Percentiles rank a stretch among this genome's conserved stretches.
Evolutionary conservation across 2,888 invertebrate species (phyloP).

Genomic region (Ornithoptera alexandrae): DNA sequence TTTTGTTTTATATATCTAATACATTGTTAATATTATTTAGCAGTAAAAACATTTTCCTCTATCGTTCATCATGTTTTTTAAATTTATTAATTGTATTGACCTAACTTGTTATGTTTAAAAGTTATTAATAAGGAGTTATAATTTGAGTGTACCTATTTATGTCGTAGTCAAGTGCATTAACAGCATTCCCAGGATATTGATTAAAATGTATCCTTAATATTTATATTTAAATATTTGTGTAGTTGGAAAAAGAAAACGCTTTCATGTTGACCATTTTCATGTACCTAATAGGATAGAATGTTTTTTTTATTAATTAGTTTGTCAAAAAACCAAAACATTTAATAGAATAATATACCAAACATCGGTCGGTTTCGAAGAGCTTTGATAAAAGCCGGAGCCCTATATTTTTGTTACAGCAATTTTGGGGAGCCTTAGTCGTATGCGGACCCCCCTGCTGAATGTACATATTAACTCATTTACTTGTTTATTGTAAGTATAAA

Average conservation of each 20-base stretch:
- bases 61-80: not conserved
- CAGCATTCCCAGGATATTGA: no score
- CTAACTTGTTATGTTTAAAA: not conserved
- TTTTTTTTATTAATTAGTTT: not conserved
- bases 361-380: conserved; percentile 44
- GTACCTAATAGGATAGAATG: not conserved
- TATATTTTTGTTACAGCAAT: conserved; percentile 76
- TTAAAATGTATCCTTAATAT: no score
- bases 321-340: not conserved
- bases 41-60: no score
- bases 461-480: conserved; percentile 73
- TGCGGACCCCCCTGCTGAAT: conserved; percentile 52
- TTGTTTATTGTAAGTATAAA: conserved; percentile 79
- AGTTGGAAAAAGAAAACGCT: not conserved
- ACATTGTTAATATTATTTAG: not conserved
- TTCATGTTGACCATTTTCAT: not conserved
- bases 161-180: no score
- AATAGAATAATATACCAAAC: conserved; percentile 34
- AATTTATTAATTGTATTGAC: not conserved
- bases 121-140: not conserved
- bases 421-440: conserved; percentile 51
- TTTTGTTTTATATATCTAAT: not conserved
- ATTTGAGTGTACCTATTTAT: not conserved
- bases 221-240: not conserved
- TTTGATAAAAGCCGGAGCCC: conserved; percentile 40